These are phyloP conservation scores for Indicator indicator DNA, from an alignment of 2,113 vertebrate genomes.

Conservation along the genomic window DNA sequence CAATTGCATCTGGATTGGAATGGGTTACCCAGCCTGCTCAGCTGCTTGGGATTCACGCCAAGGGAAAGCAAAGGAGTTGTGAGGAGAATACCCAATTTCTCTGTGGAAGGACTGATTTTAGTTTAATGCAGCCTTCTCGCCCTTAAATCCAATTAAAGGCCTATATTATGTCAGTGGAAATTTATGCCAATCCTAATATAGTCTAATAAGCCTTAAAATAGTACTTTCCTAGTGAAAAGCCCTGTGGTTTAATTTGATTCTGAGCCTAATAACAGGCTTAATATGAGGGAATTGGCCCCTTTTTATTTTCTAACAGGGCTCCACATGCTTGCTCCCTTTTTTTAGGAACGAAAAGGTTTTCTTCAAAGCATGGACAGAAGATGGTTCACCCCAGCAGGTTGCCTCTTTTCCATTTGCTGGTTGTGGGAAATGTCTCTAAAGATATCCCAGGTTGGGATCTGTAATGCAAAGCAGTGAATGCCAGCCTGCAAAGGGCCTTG, in stretches of 20 bases:
- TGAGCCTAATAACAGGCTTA: conserved; percentile 80
- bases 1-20: conserved; percentile 71
- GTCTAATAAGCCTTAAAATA: conserved; percentile 87
- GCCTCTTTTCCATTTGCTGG: not conserved
- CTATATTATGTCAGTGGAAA: conserved; percentile 83
- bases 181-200: conserved; percentile 88
- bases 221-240: conserved; percentile 80
- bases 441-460: not conserved
- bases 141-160: conserved; percentile 86
- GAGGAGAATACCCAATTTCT: conserved; percentile 73
- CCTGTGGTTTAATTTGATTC: conserved; percentile 84
- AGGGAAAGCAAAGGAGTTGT: conserved; percentile 60
- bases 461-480: not conserved
- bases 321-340: conserved; percentile 63
- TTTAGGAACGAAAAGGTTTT: not conserved
- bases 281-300: conserved; percentile 78
- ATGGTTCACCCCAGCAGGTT: conserved; percentile 6
- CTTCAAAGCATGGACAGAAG: not conserved
- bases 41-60: conserved; percentile 64
- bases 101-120: conserved; percentile 68
- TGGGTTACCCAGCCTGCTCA: conserved; percentile 60
- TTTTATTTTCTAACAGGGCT: conserved; percentile 70
- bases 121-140: conserved; percentile 78
- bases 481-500: not conserved
- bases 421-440: conserved; percentile 16